Evolutionary conservation across 2,797 vertebrate genomes (phyloP).

Genomic region (Enteromius fasciolatus): DNA sequence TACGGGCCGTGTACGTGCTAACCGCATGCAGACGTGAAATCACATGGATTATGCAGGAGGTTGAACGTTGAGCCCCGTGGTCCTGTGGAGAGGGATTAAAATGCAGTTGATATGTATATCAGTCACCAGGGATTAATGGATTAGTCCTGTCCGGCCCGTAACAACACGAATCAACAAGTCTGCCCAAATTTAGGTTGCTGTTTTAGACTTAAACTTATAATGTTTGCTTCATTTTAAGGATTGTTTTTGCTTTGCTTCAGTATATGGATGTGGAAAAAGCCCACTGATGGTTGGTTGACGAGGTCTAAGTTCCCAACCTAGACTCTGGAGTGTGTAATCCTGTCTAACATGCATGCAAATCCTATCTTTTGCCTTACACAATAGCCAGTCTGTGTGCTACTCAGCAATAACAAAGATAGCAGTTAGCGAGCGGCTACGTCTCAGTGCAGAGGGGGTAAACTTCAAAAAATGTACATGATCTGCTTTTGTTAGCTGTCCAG

Average conservation of each 20-base stretch:
- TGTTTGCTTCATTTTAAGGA: background rate
- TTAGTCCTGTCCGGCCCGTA: constrained; percentile 46
- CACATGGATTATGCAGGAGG: constrained; percentile 27
- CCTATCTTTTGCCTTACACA: constrained; percentile 80
- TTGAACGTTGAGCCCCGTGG: constrained; percentile 2
- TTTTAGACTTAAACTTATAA: background rate
- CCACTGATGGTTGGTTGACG: constrained; percentile 66
- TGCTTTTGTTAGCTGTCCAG: constrained; percentile 48
- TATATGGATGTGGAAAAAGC: constrained; percentile 41
- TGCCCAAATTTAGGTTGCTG: background rate
- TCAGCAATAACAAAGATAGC: constrained; percentile 44
- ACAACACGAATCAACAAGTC: constrained; percentile 49
- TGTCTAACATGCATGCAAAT: constrained; percentile 83
- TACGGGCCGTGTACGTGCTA: background rate
- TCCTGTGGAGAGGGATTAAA: constrained; percentile 44
- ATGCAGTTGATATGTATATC: constrained; percentile 54
- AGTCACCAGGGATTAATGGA: constrained; percentile 50
- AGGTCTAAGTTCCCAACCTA: constrained; percentile 78
- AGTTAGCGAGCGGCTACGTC: constrained; percentile 37
- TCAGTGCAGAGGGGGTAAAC: constrained; percentile 48
- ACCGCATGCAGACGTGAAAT: constrained; percentile 6
- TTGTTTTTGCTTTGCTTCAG: background rate
- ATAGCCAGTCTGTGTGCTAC: constrained; percentile 72
- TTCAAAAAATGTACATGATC: constrained; percentile 48
- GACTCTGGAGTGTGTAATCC: constrained; percentile 77